Base-by-base conservation (phyloP, 2,888 invertebrate species). In the Syritta pipiens region DNA sequence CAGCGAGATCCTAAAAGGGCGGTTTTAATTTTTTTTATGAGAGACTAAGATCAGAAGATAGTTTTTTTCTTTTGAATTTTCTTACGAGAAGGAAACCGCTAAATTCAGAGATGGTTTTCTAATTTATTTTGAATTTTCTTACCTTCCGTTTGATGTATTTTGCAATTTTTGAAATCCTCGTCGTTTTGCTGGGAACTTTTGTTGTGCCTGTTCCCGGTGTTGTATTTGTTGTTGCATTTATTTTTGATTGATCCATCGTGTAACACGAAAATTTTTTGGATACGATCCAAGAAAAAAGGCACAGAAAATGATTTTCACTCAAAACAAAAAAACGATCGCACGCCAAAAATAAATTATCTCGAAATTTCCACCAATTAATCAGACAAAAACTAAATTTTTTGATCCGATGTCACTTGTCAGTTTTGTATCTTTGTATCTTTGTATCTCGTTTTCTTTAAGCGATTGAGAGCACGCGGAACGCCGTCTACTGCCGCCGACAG, bases 61-160 rank as follows among this genome's bases (percentile, higher is more conserved):
- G 35, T 44, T 6, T 20, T n/a, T 55, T 14, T 2, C 0, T 24
- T 4, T 17, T 1, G 7, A 12, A 71, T 26, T 42, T 28, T 59
- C 28, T 24, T 24, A 32, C 12, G 17, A n/a, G 9, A 20, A 10
- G 12, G 1, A 30, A 20, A 28, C 51, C 4, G 4, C 28, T 2
- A 1, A 26, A 37, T 10, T 12, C 19, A 17, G 1, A 19, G 17
- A 35, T 42, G 3, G 9, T 48, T n/a, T 37, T 17, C 17, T 9
- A 9, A 17, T 14, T 22, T 40, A 9, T 24, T 14, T 9, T 35
- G n/a, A n/a, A 22, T 17, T 5, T 42, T n/a, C 44, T 87, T 88
- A 89, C 89, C 89, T 88, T 89, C 81, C 87, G 87, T 82, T 88
- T 88, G 65, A 89, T 87, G 75, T 85, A 89, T 86, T 86, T 88